Conservation (phyloP, 2,113 vertebrate genomes). For the Cololabis saira region DNA sequence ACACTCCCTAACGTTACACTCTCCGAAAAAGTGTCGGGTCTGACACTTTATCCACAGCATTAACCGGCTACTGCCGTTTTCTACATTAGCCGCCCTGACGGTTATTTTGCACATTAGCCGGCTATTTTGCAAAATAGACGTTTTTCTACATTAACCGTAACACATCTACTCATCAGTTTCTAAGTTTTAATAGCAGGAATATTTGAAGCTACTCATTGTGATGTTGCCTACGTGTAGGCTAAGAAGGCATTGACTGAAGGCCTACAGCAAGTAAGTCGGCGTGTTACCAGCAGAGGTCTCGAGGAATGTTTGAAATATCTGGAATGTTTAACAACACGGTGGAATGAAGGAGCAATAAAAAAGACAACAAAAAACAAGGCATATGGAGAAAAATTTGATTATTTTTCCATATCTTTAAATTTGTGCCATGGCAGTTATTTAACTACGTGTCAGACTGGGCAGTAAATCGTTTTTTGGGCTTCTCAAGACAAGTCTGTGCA, state of each 20-base stretch:
- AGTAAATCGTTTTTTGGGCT: slow-evolving; percentile 16
- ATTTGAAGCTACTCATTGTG: slow-evolving; percentile 2
- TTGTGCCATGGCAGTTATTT: slow-evolving; percentile 43
- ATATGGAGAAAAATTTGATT: slow-evolving; percentile 8
- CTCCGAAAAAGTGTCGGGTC: too few relatives aligned
- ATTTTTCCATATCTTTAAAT: slow-evolving; percentile 1
- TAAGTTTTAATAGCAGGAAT: slow-evolving; percentile 13
- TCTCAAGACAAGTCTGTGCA: background rate
- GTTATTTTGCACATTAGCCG: too few relatives aligned
- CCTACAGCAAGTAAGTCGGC: slow-evolving; percentile 8
- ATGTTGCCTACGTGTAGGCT: slow-evolving; percentile 2
- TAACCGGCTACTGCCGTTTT: too few relatives aligned
- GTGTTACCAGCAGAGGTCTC: slow-evolving; percentile 46
- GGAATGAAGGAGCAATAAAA: slow-evolving; percentile 39
- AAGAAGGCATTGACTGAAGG: slow-evolving; percentile 39
- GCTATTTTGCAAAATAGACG: too few relatives aligned
- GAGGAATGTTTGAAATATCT: slow-evolving; percentile 81
- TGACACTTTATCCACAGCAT: too few relatives aligned
- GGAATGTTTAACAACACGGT: slow-evolving; percentile 78
- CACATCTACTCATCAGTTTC: slow-evolving; percentile 12
- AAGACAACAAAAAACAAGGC: slow-evolving; percentile 22
- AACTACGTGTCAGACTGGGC: slow-evolving; percentile 5
- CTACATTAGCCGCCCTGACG: too few relatives aligned
- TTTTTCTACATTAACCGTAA: slow-evolving; percentile 3
- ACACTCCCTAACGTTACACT: too few relatives aligned